Conservation (phyloP, 2,888 invertebrate genomes). For the Arrhopalites spinosus region DNA sequence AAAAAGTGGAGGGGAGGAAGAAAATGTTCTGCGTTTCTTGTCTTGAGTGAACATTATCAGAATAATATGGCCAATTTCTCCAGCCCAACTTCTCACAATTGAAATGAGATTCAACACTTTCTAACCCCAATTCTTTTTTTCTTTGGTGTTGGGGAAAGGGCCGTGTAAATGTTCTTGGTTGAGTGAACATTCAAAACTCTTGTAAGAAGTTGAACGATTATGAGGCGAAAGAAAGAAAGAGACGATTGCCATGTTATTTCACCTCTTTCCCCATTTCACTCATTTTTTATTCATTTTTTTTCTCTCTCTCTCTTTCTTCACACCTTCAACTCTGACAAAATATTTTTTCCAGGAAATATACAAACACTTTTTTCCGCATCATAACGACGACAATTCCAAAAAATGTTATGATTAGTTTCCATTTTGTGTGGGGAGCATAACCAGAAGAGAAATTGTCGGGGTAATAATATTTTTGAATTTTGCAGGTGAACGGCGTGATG, state of each 20-base stretch:
- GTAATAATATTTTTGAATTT: neutral
- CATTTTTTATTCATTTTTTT: conserved; percentile 22
- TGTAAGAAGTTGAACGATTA: conserved; percentile 40
- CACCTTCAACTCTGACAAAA: neutral
- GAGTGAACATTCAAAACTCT: neutral
- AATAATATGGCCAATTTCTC: conserved; percentile 14
- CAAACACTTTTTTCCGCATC: too few species aligned
- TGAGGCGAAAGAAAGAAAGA: conserved; percentile 41
- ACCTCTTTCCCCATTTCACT: conserved; percentile 40
- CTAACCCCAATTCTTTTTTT: too few species aligned
- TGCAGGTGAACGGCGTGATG: conserved; percentile 84
- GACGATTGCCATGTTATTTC: conserved; percentile 39
- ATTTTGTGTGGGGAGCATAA: too few species aligned
- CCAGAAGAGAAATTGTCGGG: neutral
- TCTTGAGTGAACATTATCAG: neutral
- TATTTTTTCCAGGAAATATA: too few species aligned
- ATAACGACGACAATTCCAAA: too few species aligned
- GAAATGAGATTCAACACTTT: conserved; percentile 13
- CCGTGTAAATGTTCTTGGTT: neutral
- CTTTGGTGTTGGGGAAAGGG: neutral
- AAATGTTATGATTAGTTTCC: too few species aligned
- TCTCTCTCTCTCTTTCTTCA: neutral
- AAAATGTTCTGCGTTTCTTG: neutral
- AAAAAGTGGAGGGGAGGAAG: neutral
- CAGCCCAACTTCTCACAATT: neutral